Conservation (phyloP, 2,113 vertebrate genomes). For the Brachirus orientalis region DNA sequence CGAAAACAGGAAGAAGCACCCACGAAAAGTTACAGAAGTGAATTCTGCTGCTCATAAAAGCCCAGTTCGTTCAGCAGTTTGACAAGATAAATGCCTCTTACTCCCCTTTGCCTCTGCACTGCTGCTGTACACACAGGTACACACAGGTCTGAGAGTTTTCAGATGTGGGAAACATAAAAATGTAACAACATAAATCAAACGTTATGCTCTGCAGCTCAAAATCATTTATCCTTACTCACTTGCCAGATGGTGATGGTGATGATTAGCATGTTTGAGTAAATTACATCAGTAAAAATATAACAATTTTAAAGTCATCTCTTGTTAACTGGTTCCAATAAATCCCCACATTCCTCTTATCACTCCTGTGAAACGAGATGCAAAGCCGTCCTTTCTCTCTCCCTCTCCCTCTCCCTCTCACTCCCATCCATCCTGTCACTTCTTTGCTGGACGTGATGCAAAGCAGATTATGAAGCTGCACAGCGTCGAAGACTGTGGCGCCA, state of each 20-base stretch:
- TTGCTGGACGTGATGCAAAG: conserved; percentile 33
- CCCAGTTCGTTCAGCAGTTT: too few species aligned
- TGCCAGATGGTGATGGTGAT: background rate
- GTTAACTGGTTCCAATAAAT: conserved; percentile 18
- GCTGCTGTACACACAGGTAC: too few species aligned
- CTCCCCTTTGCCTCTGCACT: too few species aligned
- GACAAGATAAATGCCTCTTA: too few species aligned
- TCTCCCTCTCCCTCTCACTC: conserved; percentile 11
- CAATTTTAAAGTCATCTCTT: too few species aligned
- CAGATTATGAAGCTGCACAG: conserved; percentile 50
- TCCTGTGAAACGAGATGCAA: conserved; percentile 41
- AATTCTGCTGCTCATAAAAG: too few species aligned
- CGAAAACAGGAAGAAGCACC: too few species aligned
- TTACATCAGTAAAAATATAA: background rate
- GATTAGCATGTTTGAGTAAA: background rate
- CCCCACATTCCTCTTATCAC: background rate
- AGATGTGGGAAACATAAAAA: too few species aligned
- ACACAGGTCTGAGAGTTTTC: too few species aligned
- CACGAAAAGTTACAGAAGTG: too few species aligned
- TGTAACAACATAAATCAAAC: too few species aligned
- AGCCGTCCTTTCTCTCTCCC: conserved; percentile 26
- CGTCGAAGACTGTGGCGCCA: conserved; percentile 36
- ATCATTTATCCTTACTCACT: background rate
- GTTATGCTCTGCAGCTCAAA: background rate
- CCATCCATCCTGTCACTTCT: conserved; percentile 7